These are phyloP conservation scores for Drosophila dives DNA, from an alignment of 2,888 invertebrate species.

Conservation along the genomic window DNA sequence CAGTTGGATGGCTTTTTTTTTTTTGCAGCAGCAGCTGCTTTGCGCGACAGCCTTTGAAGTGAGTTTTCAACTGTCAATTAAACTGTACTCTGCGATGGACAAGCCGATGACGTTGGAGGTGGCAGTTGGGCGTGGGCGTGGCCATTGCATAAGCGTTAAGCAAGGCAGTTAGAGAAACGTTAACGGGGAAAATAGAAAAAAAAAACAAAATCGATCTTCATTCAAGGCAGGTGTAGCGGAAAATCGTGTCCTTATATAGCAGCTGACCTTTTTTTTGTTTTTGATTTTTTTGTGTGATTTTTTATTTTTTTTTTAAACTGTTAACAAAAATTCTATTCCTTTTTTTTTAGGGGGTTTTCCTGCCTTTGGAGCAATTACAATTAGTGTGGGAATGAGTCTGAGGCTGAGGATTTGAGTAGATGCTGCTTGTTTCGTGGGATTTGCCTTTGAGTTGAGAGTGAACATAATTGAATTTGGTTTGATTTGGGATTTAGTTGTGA, in stretches of 20 bases:
- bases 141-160: constrained; percentile 38
- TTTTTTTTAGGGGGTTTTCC: constrained; percentile 17
- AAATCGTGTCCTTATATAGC: constrained; percentile 55
- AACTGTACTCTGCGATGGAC: constrained; percentile 61
- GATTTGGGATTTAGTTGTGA: constrained; percentile 35
- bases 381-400: constrained; percentile 50
- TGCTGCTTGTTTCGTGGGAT: constrained; percentile 47
- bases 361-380: constrained; percentile 55
- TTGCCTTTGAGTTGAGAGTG: constrained; percentile 50
- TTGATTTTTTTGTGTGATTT: background rate
- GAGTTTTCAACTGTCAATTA: constrained; percentile 66
- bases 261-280: constrained; percentile 46
- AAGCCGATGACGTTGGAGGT: constrained; percentile 51
- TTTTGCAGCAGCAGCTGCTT: constrained; percentile 22
- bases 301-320: background rate
- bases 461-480: constrained; percentile 59
- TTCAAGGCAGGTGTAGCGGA: constrained; percentile 62
- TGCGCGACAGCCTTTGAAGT: constrained; percentile 63
- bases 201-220: constrained; percentile 22
- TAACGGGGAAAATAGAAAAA: constrained; percentile 7
- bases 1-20: constrained; percentile 40
- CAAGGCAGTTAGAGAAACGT: constrained; percentile 50
- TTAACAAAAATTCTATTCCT: constrained; percentile 45
- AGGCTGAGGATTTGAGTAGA: constrained; percentile 40
- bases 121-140: constrained; percentile 1